Base-by-base conservation (phyloP, 2,113 vertebrate genomes). In the Euleptes europaea region DNA sequence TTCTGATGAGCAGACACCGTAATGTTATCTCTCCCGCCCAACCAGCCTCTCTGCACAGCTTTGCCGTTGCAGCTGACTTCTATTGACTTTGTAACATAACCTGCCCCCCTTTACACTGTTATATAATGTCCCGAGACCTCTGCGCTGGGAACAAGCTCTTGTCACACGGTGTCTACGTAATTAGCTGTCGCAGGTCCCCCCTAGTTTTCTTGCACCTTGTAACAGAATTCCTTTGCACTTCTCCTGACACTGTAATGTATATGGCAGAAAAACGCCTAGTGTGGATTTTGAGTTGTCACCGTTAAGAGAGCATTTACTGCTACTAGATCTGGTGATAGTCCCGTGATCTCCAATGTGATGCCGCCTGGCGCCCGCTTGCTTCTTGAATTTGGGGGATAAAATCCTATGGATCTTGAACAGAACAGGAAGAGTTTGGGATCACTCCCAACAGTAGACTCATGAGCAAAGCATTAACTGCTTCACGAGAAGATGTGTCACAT, bases 31-130 rank as follows among this genome's bases (percentile, higher is more conserved):
- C 14, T 73, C 90, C 28, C 28, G 12, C 31, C 26, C 28, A 42
- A 49, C 13, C 28, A 44, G 47, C 28, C 87, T 63, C 84, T 88
- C 14, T 65, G 87, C 76, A 35, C 82, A 85, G 54, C 60, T 83
- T 9, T 12, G 0, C 63, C 86, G 73, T 77, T 83, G 71, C 71
- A 84, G 14, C 33, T 33, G 19, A 74, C 47, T 42, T 69, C 86
- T 85, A 65, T 28, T 88, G 88, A 85, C 78, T 85, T 76, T 57
- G 82, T 85, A 92, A 90, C 65, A 79, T 49, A 88, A 92, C 17
- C 67, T 78, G 47, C 69, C n/a, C 81, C 54, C 49, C 66, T 91
- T 79, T 67, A 72, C 67, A 26, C 19, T 21, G 49, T 86, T 67
- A 13, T 77, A 84, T 77, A 2, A 38, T 89, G 90, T 82, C 78